Percentiles rank a stretch among this genome's conserved stretches.
phyloP scores from a whole-genome alignment of 92 coral and sea anemone genomes.

The Paragorgia papillata region DNA sequence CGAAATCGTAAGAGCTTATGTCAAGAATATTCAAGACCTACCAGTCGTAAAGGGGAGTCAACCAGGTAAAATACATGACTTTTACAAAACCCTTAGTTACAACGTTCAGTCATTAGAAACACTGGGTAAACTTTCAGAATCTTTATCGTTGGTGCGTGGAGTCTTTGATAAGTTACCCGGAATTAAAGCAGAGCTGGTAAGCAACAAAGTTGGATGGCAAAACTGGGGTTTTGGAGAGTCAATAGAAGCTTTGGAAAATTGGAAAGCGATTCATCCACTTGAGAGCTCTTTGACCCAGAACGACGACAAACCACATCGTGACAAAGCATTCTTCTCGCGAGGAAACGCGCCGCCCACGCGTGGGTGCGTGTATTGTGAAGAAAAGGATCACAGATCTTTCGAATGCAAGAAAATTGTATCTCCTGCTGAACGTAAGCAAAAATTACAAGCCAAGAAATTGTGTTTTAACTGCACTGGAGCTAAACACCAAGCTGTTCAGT shows the following conservation, averaged over 20 bases:
- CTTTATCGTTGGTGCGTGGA: conserved; percentile 55
- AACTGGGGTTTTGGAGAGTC: conserved; percentile 58
- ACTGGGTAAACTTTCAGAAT: conserved; percentile 39
- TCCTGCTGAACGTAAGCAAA: too few species aligned
- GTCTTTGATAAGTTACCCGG: conserved; percentile 59
- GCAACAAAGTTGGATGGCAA: conserved; percentile 57
- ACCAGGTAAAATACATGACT: not conserved
- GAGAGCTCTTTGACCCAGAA: not conserved
- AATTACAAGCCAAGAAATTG: too few species aligned
- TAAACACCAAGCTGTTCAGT: conserved; percentile 43
- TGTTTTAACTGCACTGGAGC: too few species aligned
- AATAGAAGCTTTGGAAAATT: conserved; percentile 48
- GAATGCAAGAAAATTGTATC: too few species aligned
- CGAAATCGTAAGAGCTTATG: conserved; percentile 27
- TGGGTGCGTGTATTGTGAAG: too few species aligned
- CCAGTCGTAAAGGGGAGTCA: not conserved
- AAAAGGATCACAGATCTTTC: too few species aligned
- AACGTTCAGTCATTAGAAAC: conserved; percentile 10
- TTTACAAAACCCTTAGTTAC: not conserved
- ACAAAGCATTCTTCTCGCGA: too few species aligned
- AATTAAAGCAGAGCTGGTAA: conserved; percentile 56
- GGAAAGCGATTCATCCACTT: conserved; percentile 59
- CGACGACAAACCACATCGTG: conserved; percentile 13
- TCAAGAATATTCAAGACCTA: not conserved
- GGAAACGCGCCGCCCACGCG: too few species aligned